A percentile compares a stretch with the other conserved stretches of the same genome.
phyloP scores from a whole-genome alignment of 2,888 invertebrate species.

The Capitulum mitella region DNA sequence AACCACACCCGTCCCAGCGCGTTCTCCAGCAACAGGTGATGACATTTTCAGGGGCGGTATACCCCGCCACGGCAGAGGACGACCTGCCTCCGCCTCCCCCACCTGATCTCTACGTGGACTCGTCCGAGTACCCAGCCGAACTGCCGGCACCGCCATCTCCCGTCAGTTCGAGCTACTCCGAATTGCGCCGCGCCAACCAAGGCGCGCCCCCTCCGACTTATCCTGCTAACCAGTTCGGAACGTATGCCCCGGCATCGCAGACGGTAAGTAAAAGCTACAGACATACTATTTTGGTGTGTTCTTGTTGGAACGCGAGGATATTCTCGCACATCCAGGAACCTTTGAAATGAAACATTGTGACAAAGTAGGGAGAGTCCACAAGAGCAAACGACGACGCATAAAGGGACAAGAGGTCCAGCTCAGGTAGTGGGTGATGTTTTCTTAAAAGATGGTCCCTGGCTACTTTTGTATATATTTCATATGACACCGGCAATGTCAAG shows the following conservation, averaged over 20 bases:
- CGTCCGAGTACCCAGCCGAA: background rate
- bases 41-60: background rate
- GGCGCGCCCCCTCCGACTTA: slow-evolving; percentile 25
- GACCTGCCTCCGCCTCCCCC: background rate
- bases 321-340: too few relatives aligned
- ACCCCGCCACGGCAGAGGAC: background rate
- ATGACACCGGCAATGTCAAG: too few relatives aligned
- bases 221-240: background rate
- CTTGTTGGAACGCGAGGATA: too few relatives aligned
- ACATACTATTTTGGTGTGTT: background rate
- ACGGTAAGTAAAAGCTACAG: slow-evolving; percentile 27
- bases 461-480: too few relatives aligned
- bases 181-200: slow-evolving; percentile 64
- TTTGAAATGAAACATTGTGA: too few relatives aligned
- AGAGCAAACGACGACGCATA: too few relatives aligned
- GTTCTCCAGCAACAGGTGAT: background rate
- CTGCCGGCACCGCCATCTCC: slow-evolving; percentile 66
- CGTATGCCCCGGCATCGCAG: slow-evolving; percentile 32
- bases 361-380: too few relatives aligned
- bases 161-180: slow-evolving; percentile 84
- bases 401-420: too few relatives aligned
- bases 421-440: too few relatives aligned
- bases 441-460: too few relatives aligned
- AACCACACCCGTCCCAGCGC: too few relatives aligned
- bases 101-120: background rate